Percentiles rank a stretch among this genome's conserved stretches.
Conservation (phyloP, 1,140 invertebrate species). For the Drosophila pallidifrons region DNA sequence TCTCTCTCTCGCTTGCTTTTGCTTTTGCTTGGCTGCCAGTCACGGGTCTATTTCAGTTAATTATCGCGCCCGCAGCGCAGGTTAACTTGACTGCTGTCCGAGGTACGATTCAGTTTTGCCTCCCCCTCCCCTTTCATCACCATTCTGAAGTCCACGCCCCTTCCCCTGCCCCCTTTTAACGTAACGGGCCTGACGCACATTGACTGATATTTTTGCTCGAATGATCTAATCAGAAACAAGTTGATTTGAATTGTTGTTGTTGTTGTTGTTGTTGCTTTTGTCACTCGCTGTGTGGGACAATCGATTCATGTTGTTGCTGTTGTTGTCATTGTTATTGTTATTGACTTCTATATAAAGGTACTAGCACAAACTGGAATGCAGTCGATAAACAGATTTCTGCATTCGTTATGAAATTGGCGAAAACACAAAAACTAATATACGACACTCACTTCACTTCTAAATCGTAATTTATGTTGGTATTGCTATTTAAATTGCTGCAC, state of each 20-base stretch:
- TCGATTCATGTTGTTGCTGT: constrained; percentile 14
- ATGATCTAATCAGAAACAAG: constrained; percentile 80
- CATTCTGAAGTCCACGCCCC: neutral
- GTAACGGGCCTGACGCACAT: constrained; percentile 48
- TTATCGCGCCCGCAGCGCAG: constrained; percentile 70
- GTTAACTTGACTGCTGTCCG: constrained; percentile 49
- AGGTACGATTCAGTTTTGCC: constrained; percentile 19
- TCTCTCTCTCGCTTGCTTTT: constrained; percentile 25
- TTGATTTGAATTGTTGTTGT: constrained; percentile 77
- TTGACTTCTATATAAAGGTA: constrained; percentile 25
- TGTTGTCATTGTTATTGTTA: constrained; percentile 1
- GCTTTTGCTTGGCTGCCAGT: constrained; percentile 48
- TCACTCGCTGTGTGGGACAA: constrained; percentile 50
- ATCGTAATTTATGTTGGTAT: too few relatives aligned
- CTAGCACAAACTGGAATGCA: constrained; percentile 9
- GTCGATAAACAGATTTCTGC: constrained; percentile 17
- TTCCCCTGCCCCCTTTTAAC: neutral
- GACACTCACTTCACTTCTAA: too few relatives aligned
- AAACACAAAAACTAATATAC: neutral
- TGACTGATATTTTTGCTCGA: constrained; percentile 77
- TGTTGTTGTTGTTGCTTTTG: constrained; percentile 45
- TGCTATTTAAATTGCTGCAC: too few relatives aligned
- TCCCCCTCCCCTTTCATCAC: neutral
- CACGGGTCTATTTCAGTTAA: constrained; percentile 82
- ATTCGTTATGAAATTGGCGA: neutral